These are phyloP conservation scores for Dendrocopos noguchii DNA, from an alignment of 2,113 vertebrate genomes.

Conservation along the genomic window DNA sequence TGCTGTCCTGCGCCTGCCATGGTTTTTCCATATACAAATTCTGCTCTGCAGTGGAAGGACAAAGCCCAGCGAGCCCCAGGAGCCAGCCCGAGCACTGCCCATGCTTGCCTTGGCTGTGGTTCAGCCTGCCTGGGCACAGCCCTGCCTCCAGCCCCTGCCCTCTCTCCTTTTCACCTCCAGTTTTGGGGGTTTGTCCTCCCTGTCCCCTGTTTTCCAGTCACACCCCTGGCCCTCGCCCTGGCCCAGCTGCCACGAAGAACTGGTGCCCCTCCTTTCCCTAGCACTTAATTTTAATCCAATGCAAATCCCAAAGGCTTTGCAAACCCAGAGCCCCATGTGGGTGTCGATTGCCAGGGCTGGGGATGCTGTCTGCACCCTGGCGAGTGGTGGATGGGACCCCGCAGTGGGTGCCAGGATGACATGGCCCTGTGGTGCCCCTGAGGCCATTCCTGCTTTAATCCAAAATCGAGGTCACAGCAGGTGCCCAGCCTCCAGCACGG, in stretches of 20 bases:
- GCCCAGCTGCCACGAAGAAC: neutral
- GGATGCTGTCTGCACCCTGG: neutral
- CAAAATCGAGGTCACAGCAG: fast-evolving
- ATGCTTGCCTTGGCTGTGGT: fast-evolving
- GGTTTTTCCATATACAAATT: conserved; percentile 69
- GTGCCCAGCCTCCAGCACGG: neutral
- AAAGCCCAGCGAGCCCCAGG: neutral
- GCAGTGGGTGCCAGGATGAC: fast-evolving
- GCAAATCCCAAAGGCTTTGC: conserved; percentile 14
- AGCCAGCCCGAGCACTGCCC: fast-evolving
- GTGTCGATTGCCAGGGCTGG: neutral
- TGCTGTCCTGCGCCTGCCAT: neutral
- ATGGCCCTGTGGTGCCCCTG: neutral
- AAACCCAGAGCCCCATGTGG: neutral
- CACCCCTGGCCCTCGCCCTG: fast-evolving
- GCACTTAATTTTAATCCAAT: conserved; percentile 40
- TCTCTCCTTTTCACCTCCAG: fast-evolving
- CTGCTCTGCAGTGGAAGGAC: neutral
- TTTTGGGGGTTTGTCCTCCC: neutral
- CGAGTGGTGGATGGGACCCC: neutral
- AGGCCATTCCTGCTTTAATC: neutral
- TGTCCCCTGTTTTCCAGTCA: neutral
- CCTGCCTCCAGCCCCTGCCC: neutral
- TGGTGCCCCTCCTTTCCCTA: neutral
- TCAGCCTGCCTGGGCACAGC: neutral